phyloP scores from a whole-genome alignment of 2,888 invertebrate species.

The Epistrophella euchroma region DNA sequence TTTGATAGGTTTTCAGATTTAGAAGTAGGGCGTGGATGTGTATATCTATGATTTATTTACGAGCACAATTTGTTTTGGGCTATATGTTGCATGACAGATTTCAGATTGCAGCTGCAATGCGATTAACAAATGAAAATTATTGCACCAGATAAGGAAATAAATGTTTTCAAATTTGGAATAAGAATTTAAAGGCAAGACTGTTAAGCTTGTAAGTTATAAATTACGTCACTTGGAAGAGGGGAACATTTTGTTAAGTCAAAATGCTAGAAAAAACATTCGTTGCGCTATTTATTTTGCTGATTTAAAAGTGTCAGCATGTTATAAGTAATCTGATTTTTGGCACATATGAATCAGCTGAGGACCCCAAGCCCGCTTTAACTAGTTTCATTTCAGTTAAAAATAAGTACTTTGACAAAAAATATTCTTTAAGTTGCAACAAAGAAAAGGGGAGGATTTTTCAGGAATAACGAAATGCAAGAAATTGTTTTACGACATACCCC shows the following conservation, averaged over 20 bases:
- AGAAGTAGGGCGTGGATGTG: constrained; percentile 62
- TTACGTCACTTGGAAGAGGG: not conserved
- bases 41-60: constrained; percentile 24
- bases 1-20: constrained; percentile 55
- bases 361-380: no score
- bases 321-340: no score
- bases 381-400: no score
- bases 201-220: not conserved
- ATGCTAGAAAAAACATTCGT: not conserved
- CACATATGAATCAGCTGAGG: no score
- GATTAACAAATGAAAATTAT: constrained; percentile 22
- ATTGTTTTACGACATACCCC: no score
- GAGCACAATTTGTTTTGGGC: constrained; percentile 47
- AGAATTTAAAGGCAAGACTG: not conserved
- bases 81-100: constrained; percentile 40
- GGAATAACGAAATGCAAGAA: no score
- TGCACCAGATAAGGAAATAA: constrained; percentile 25
- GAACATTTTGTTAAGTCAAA: not conserved
- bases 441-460: no score
- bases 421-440: no score
- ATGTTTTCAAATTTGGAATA: constrained; percentile 2
- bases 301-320: no score
- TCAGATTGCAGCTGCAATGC: constrained; percentile 8
- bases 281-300: not conserved
- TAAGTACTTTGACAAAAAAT: no score